These are phyloP conservation scores for Vespertilio murinus DNA, from an alignment of 2,797 vertebrate species.

Conservation along the genomic window DNA sequence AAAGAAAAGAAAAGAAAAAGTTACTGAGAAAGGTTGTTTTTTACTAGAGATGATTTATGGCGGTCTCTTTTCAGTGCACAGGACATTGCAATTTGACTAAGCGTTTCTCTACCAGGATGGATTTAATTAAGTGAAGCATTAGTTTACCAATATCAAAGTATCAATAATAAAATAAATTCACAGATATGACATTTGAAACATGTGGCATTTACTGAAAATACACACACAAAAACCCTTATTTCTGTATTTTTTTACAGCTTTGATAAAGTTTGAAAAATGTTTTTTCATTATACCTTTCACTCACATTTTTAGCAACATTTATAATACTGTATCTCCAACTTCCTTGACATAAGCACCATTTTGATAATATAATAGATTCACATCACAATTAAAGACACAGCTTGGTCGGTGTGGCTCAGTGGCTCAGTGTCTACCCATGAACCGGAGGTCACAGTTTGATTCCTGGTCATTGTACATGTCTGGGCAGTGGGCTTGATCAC, in stretches of 20 bases:
- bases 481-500: too few relatives aligned
- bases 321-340: background rate
- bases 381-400: background rate
- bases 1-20: conserved; percentile 75
- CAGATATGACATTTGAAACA: conserved; percentile 50
- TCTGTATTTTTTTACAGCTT: background rate
- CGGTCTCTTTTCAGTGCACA: conserved; percentile 30
- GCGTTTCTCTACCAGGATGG: conserved; percentile 50
- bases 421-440: too few relatives aligned
- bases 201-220: conserved; percentile 46
- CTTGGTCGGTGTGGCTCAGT: too few relatives aligned
- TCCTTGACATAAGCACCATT: background rate
- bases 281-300: background rate
- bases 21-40: conserved; percentile 59
- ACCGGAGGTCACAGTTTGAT: too few relatives aligned
- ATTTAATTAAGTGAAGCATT: conserved; percentile 52
- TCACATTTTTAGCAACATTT: background rate
- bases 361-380: background rate
- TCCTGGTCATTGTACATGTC: too few relatives aligned
- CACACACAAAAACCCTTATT: background rate
- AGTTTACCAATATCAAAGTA: conserved; percentile 53
- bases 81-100: conserved; percentile 64
- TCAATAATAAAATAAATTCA: conserved; percentile 65
- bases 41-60: conserved; percentile 75
- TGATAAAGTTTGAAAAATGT: background rate